These are phyloP conservation scores for Stenolophus ochropezus DNA, from an alignment of 2,888 invertebrate genomes.

Conservation along the genomic window DNA sequence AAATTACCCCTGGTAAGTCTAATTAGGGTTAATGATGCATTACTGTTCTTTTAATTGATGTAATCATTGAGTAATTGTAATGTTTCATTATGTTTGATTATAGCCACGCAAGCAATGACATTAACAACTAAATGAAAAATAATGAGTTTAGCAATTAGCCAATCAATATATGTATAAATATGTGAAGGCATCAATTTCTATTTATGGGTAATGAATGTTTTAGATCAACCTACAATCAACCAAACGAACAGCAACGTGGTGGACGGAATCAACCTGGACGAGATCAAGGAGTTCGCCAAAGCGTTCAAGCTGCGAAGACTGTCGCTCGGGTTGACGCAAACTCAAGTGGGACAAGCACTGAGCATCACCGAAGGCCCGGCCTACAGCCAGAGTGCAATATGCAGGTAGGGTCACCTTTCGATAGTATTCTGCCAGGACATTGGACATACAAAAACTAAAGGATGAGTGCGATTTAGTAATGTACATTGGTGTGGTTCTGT, in stretches of 20 bases:
- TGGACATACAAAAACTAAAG: slow-evolving; percentile 61
- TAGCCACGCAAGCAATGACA: slow-evolving; percentile 58
- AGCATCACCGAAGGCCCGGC: slow-evolving; percentile 98
- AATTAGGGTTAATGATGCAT: slow-evolving; percentile 62
- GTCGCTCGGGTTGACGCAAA: slow-evolving; percentile 95
- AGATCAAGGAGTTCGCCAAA: slow-evolving; percentile 98
- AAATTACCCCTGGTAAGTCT: slow-evolving; percentile 55
- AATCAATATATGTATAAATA: slow-evolving; percentile 57
- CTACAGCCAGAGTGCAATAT: slow-evolving; percentile 99
- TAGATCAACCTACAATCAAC: slow-evolving; percentile 94
- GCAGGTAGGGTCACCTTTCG: slow-evolving; percentile 85
- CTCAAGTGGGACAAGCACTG: slow-evolving; percentile 97
- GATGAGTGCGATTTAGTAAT: slow-evolving; percentile 50
- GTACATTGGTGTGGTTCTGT: slow-evolving; percentile 74
- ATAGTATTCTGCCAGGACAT: slow-evolving; percentile 64
- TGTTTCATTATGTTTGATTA: slow-evolving; percentile 62
- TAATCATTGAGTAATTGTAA: slow-evolving; percentile 63
- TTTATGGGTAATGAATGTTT: slow-evolving; percentile 64
- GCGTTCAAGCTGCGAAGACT: slow-evolving; percentile 95
- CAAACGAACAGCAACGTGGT: slow-evolving; percentile 95
- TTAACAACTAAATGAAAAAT: slow-evolving; percentile 59
- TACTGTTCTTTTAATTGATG: slow-evolving; percentile 62
- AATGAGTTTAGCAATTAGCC: slow-evolving; percentile 57
- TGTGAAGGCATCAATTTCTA: slow-evolving; percentile 47
- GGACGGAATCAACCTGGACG: slow-evolving; percentile 97